Base-by-base conservation (phyloP, 2,113 vertebrate genomes). In the Psittacula cyanocephala region DNA sequence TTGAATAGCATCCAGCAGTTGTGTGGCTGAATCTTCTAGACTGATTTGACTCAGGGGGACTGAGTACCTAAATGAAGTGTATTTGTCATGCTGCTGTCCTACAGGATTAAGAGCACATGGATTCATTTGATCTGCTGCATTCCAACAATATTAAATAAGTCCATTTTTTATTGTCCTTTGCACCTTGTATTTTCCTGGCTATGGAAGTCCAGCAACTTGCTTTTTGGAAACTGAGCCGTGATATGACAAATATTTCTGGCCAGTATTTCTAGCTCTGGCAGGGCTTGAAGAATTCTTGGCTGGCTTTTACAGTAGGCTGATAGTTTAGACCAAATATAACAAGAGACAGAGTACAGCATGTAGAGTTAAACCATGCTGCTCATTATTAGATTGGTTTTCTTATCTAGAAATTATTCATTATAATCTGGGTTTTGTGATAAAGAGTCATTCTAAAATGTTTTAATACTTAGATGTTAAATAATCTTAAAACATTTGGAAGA, bases 231-330 rank as follows among this genome's bases (percentile, higher is more conserved):
- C 74, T 39, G 59, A 91, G 52, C 87, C 76, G 57, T 63, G 87
- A 83, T 80, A 94, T 13, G 63, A 67, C 79, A 92, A 39, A 43
- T 74, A 94, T 88, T 95, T 95, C 64, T 96, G 90, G 93, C 70
- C 67, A 85, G 71, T 81, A 57, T 95, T 87, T 95, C 89, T 86
- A 80, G 70, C 39, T 88, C 78, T 93, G 89, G 83, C 81, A 94
- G 44, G 69, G 76, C 90, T 81, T 89, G 86, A 86, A 78, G 86
- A 83, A 82, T 95, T 93, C 84, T 96, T 96, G 96, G 93, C 95
- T 86, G 81, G 57, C 83, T 95, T 89, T 85, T 91, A 39, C 63
- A 69, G 78, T 57, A 92, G 78, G 86, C 88, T 91, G 71, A 55
- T 77, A 55, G 27, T 86, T 94, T 78, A 77, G 62, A 90, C 85